A percentile compares a stretch with the other conserved stretches of the same genome.
These are phyloP conservation scores for Hipparchia semele DNA, from an alignment of 2,888 invertebrate species.

Conservation along the genomic window DNA sequence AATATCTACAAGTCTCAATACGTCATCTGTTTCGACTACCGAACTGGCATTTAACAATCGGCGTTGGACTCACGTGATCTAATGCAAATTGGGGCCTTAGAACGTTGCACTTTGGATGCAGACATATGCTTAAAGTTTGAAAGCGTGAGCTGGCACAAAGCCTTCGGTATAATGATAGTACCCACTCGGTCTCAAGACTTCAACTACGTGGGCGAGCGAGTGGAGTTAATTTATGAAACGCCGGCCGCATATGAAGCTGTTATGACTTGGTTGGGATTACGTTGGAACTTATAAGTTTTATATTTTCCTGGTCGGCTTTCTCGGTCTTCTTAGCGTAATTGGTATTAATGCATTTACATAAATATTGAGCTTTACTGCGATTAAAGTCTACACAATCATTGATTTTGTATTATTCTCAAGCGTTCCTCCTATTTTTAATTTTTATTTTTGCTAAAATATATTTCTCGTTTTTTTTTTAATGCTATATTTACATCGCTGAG, in stretches of 20 bases:
- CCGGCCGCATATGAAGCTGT: conserved; percentile 39
- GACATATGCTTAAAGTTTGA: conserved; percentile 36
- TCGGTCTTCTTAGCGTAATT: conserved; percentile 16
- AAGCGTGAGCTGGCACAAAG: conserved; percentile 41
- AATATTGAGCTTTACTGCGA: conserved; percentile 8
- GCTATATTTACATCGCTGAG: background rate
- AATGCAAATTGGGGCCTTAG: conserved; percentile 23
- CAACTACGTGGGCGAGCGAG: conserved; percentile 56
- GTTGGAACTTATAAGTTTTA: conserved; percentile 18
- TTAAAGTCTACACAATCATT: background rate
- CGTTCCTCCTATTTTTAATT: background rate
- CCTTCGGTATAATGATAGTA: conserved; percentile 38
- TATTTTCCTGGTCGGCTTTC: conserved; percentile 8
- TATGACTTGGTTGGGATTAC: conserved; percentile 27
- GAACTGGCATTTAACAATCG: background rate
- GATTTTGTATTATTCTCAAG: background rate
- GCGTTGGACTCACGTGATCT: conserved; percentile 11
- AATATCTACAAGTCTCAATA: conserved; percentile 3
- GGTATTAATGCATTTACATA: conserved; percentile 18
- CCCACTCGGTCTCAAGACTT: conserved; percentile 25
- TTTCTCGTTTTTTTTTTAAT: background rate
- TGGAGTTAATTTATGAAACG: conserved; percentile 53
- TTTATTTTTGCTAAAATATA: background rate
- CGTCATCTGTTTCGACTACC: background rate
- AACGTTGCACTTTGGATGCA: conserved; percentile 33